Base-by-base conservation (phyloP, 2,888 invertebrate species). In the Enchytraeus crypticus region DNA sequence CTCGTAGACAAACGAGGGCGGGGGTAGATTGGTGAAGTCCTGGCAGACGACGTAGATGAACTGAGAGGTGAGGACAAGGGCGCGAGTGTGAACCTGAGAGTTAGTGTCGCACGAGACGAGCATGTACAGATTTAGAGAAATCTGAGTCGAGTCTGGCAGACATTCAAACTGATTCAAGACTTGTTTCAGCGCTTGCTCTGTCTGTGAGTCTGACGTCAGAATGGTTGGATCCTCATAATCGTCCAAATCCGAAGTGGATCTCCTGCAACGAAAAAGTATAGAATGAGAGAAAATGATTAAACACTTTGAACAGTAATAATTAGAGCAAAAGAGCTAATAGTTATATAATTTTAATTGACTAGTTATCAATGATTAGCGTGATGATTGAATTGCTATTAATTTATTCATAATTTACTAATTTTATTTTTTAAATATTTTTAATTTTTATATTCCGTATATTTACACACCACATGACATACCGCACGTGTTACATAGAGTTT, bases 31-130 rank as follows among this genome's bases (percentile, higher is more conserved):
- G 21, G 45, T 47, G 51, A 69, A 71, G 43, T 69, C 69, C n/a
- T 73, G 72, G 23, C 51, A 26, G 21, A 76, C 59, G 8, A 76
- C 68, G 64, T 74, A 76, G 21, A 77, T 69, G 56, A 66, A 65
- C 55, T 72, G 70, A 51, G 73, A 71, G 23, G 76, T 75, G 57
- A 76, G 57, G 4, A 75, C 63, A n/a, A 69, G 61, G 2, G 69
- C 61, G 30, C 54, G 58, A 3, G 66, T 66, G 47, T 34, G 46
- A 14, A 27, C 47, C 3, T 33, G 21, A 14, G 38, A 21, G 43
- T 63, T 61, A 2, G n/a, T 43, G 14, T 57, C 49, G 5, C 59
- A 46, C 27, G 61, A 59, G 5, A 67, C 70, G 29, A 76, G 66
- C 59, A 71, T 64, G 55, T 69, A 68, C 5, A 68, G 57, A 30